Evolutionary conservation across 2,888 invertebrate genomes (phyloP), one percentile per base, ranked within the genome.

Genomic region (Miltochrista miniata): DNA sequence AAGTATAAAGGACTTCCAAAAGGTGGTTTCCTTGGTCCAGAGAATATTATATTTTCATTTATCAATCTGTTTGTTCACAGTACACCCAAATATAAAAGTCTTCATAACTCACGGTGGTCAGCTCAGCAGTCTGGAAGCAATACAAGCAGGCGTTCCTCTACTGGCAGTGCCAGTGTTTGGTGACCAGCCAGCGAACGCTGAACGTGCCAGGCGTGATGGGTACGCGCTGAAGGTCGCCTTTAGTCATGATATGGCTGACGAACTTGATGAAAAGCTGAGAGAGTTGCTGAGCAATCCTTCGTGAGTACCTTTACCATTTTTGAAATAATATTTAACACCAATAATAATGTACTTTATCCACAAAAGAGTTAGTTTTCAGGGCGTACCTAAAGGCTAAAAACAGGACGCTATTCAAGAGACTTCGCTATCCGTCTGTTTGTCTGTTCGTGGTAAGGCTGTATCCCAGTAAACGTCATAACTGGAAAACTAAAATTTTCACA

Each of bases 111-210:
- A 83, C 53, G 79, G 79, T 0, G 82, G 82, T 1, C 54, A 78
- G 2, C 74, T 83, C 0, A 81, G 81, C 54, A 70, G 67, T 0
- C 30, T 79, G 3, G 82, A 83, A 45, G 77, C 82, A 0, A 18
- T 79, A 0, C 59, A 70, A 12, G 63, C 59, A n/a, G 86, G 86
- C 0, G 79, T 87, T 0, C 86, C 87, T 0, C 46, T 85, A 0
- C 61, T 87, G 10, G 78, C 79, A 0, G 51, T 85, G 0, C 87
- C 87, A 0, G 73, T 87, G 10, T 87, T 80, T 24, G 87, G 79
- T 1, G 87, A 87, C 56, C 87, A 87, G 64, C 80, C 74, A 0
- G 52, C 56, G 7, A 86, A 87, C 54, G 83, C 86, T 0, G 64
- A 64, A 7, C 64, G 75, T 0, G 75, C 76, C 0, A 70, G 55